Base-by-base conservation (phyloP, 2,113 vertebrate species). In the Gallinago jamesoni region DNA sequence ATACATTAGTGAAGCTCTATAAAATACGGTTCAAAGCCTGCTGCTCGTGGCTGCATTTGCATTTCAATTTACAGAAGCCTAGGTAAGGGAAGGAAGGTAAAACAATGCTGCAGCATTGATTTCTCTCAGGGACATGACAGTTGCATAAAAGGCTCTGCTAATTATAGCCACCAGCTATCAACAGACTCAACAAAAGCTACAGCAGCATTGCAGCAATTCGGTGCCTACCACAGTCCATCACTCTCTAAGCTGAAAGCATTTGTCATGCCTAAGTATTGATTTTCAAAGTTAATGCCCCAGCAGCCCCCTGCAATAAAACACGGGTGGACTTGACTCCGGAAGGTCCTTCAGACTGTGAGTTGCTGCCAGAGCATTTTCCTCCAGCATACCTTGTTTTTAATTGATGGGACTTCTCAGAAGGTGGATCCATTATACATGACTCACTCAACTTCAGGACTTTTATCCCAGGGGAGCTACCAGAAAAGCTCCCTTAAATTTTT, bases 121-220 rank as follows among this genome's bases (percentile, higher is more conserved):
- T 94, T 94, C n/a, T 91, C 62, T 72, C 84, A 93, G 92, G 53
- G 74, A 92, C 52, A 56, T 62, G 55, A 63, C 30, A 74, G 79
- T 86, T 87, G 70, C 69, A 86, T 56, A 88, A 93, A 94, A 45
- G 66, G 30, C 84, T 93, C 85, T 72, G 78, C 79, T 92, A 95
- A 93, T 93, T 90, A 95, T 55, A 95, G 92, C 86, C 76, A 59
- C 14, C 73, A 88, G 81, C 39, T 43, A 87, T 63, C 48, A 93
- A 68, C 63, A 62, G 79, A 89, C 52, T 76, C 91, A 68, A 55
- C 48, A 84, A 63, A 96, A 95, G 69, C 82, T 33, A 43, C 27
- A 45, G 74, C 68, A 86, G 27, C 91, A 53, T 59, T 83, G 84
- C 55, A 95, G 85, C 56, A 64, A 19, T 79, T 80, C 12, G 10